Base-by-base conservation (phyloP, 2,888 invertebrate genomes). In the Sacculina carcini region DNA sequence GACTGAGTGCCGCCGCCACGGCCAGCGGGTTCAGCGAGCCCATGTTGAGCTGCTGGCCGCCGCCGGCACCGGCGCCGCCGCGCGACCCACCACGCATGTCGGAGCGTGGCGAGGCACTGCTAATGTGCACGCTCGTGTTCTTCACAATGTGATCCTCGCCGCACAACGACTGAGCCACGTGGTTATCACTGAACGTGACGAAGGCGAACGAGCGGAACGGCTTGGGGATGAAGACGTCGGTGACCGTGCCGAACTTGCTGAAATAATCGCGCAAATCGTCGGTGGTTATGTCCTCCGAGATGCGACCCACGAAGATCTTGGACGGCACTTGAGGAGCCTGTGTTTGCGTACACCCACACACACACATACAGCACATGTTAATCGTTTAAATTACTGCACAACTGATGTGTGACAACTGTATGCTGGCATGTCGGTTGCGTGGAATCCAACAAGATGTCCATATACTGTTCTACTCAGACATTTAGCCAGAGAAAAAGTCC, bases 91-190 rank as follows among this genome's bases (percentile, higher is more conserved):
- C 40, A 9, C 31, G 42, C 34, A 19, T 26, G 44, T 44, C 44
- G 2, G 44, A 60, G 65, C 84, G 84, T 28, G 85, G 85, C 55
- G 83, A 82, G 48, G 85, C 85, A 66, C 81, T 82, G 50, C 82
- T 81, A 31, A 89, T 84, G 60, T 83, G 82, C 44, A 84, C 81
- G 55, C 81, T 81, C 46, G 83, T 82, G 60, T 82, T 83, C 69
- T 86, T 86, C 57, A 89, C 83, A 53, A 87, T 86, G 70, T 87
- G 86, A 66, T 89, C 87, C 67, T 89, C 86, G 42, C 86, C 87
- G 67, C 86, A 86, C 38, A 89, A 71, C 58, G 78, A 76, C 65
- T 85, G 84, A 21, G 69, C 70, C 19, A 50, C 16, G 65, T 86
- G 83, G 24, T 87, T 81, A 63, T 87, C 86, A 61, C 84, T 70